phyloP scores from a whole-genome alignment of 2,888 invertebrate genomes.

The Autographa pulchrina region DNA sequence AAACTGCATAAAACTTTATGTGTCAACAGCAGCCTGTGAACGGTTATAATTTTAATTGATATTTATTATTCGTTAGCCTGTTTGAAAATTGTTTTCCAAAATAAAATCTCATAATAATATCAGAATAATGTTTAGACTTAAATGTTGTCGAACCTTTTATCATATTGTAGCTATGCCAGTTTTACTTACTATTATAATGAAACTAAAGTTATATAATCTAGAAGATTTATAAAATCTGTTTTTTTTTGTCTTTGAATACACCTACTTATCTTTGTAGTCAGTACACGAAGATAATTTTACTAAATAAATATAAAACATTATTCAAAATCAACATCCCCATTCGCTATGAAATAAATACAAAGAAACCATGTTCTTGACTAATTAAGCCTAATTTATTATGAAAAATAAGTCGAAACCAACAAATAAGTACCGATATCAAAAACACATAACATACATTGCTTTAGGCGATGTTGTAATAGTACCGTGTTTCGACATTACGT shows the following conservation, averaged over 20 bases:
- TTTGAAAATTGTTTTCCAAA: slow-evolving; percentile 27
- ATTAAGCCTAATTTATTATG: slow-evolving; percentile 36
- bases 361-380: slow-evolving; percentile 23
- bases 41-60: slow-evolving; percentile 48
- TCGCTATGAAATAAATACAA: slow-evolving; percentile 8
- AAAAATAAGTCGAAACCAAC: slow-evolving; percentile 22
- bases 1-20: slow-evolving; percentile 71
- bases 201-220: no score
- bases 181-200: background rate
- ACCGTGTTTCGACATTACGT: slow-evolving; percentile 31
- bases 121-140: background rate
- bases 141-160: background rate
- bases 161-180: background rate
- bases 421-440: slow-evolving; percentile 28
- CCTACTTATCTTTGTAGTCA: no score
- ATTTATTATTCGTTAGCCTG: slow-evolving; percentile 31
- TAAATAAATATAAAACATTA: background rate
- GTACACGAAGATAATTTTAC: background rate
- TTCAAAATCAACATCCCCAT: background rate
- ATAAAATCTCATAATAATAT: slow-evolving; percentile 13
- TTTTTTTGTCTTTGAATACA: background rate
- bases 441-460: slow-evolving; percentile 31
- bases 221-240: background rate
- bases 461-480: slow-evolving; percentile 51
- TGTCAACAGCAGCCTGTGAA: slow-evolving; percentile 63